Conservation (phyloP, 2,797 vertebrate genomes). For the Anisognathus igniventris region DNA sequence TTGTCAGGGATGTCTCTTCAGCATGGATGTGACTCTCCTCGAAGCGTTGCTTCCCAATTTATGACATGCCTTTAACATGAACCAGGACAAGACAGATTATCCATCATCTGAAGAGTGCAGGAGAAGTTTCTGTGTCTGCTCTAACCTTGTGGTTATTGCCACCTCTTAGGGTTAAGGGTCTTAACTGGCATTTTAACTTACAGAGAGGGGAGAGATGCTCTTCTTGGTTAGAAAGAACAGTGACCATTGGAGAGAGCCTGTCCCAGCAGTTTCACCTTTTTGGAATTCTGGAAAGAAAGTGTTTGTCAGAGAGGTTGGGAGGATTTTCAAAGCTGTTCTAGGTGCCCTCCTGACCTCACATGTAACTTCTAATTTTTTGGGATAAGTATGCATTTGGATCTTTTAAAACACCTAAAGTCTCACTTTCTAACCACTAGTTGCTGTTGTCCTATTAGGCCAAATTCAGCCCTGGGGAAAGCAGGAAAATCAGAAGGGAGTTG, state of each 20-base stretch:
- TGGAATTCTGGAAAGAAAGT: neutral
- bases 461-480: neutral
- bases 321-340: neutral
- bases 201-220: neutral
- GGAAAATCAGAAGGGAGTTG: neutral
- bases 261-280: neutral
- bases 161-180: neutral
- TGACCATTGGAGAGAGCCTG: neutral
- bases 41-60: neutral
- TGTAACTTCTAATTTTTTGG: neutral
- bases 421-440: neutral
- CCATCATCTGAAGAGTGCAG: neutral
- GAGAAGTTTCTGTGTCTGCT: neutral
- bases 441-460: neutral
- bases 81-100: neutral
- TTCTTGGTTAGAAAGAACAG: neutral
- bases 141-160: neutral
- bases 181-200: neutral
- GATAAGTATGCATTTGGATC: neutral
- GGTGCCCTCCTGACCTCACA: neutral
- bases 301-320: neutral
- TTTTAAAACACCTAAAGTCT: neutral
- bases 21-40: neutral
- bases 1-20: neutral
- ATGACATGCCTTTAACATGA: neutral